Conservation (phyloP, 2,113 vertebrate genomes). For the Dolichotis patagonum region DNA sequence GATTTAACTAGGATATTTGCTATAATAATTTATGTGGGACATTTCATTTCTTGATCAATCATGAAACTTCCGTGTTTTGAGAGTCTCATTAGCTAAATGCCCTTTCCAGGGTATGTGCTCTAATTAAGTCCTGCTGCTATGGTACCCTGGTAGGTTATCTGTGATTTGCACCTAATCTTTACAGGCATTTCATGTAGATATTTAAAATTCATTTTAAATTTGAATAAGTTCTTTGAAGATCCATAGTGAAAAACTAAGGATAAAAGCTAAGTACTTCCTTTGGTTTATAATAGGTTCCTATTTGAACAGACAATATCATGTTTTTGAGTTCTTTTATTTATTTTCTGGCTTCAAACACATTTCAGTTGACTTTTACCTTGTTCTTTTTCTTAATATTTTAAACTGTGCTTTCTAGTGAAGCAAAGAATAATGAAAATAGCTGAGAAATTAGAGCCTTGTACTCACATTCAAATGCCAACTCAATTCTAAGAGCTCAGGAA, state of each 20-base stretch:
- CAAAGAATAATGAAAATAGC: conserved; percentile 42
- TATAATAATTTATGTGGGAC: neutral
- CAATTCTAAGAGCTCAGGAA: conserved; percentile 29
- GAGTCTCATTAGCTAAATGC: neutral
- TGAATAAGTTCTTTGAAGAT: conserved; percentile 38
- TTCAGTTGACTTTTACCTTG: neutral
- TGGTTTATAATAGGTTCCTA: neutral
- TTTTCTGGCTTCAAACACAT: conserved; percentile 25
- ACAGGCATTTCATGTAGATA: neutral
- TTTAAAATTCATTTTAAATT: conserved; percentile 13
- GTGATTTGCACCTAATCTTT: neutral
- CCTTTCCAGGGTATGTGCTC: neutral
- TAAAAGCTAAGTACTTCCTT: conserved; percentile 23
- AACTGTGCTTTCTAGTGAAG: neutral
- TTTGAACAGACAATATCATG: neutral
- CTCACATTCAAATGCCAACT: conserved; percentile 71
- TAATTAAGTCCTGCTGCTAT: neutral
- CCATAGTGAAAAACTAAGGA: conserved; percentile 39
- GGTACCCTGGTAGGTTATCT: neutral
- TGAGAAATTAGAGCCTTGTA: conserved; percentile 55
- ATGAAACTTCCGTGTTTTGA: neutral
- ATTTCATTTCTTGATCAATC: neutral
- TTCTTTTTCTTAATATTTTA: conserved; percentile 37
- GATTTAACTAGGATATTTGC: neutral
- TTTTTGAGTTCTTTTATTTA: neutral